Base-by-base conservation (phyloP, 2,888 invertebrate genomes). In the Pheosia gnoma region DNA sequence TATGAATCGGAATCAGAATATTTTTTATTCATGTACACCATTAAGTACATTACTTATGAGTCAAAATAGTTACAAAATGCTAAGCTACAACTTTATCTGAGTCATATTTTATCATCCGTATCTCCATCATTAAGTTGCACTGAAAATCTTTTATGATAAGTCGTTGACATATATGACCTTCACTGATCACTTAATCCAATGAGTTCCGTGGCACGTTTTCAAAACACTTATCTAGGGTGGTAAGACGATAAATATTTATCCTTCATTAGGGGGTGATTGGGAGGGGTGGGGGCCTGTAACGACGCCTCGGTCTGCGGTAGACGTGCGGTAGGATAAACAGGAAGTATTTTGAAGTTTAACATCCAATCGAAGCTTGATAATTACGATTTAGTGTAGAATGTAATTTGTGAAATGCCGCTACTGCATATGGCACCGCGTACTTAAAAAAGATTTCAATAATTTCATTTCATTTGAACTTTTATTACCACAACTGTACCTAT, bases 161-260 rank as follows among this genome's bases (percentile, higher is more conserved):
- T 45, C 9, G 43, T 7, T 9, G 8, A 45, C 57, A n/a, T 53
- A 52, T 51, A 55, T 58, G 60, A 67, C 61, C 64, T 67, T 61
- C 55, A 39, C 53, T 37, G 38, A 49, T 10, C 51, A 58, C 54
- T 56, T 61, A 60, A 61, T 60, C 58, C 43, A 9, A 59, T 55
- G 58, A 41, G 47, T 11, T 13, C 45, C 36, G 8, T 25, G 57
- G 57, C 45, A 58, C 68, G 69, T 55, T 62, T 59, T 59, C 49
- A 0, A 60, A 58, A 61, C 47, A 37, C 61, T 47, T 58, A 53
- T 61, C 57, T 51, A 38, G 54, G 61, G 65, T 69, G 62, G 56
- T 41, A 61, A 10, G 56, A n/a, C 70, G 66, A 81, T 83, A 82
- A 80, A 82, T 83, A 82, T 83, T 82, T 82, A 82, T 78, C 72